A percentile compares a stretch with the other conserved stretches of the same genome.
Conservation (phyloP, 2,888 invertebrate genomes). For the Nymphalis urticae region DNA sequence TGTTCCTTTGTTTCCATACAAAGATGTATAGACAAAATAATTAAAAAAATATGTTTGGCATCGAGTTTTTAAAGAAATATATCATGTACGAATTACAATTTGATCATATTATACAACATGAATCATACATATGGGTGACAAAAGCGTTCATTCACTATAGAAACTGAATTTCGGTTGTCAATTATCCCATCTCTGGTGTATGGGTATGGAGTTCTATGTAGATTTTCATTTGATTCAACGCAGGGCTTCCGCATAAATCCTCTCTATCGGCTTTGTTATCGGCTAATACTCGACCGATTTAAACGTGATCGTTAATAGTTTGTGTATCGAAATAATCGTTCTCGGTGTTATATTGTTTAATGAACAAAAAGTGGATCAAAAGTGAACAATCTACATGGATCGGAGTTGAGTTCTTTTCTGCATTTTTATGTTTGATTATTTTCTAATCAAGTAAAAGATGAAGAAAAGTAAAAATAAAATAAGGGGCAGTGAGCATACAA, state of each 20-base stretch:
- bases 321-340: background rate
- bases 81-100: too few relatives aligned
- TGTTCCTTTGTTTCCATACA: too few relatives aligned
- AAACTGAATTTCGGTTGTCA: background rate
- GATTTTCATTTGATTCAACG: background rate
- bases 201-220: background rate
- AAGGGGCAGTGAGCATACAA: too few relatives aligned
- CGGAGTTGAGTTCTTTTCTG: background rate
- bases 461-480: too few relatives aligned
- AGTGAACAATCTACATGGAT: background rate
- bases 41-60: too few relatives aligned
- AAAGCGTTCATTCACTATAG: background rate
- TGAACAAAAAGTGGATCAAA: background rate
- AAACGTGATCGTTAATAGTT: conserved; percentile 3
- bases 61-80: too few relatives aligned
- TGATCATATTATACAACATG: too few relatives aligned
- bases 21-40: too few relatives aligned
- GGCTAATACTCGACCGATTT: background rate
- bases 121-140: background rate
- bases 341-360: conserved; percentile 5
- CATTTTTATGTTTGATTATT: background rate
- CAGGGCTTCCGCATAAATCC: background rate
- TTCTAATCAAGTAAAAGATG: too few relatives aligned
- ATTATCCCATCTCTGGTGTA: background rate
- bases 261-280: conserved; percentile 6